Base-by-base conservation (phyloP, 2,888 invertebrate genomes). In the Chromoteleia sp. region DNA sequence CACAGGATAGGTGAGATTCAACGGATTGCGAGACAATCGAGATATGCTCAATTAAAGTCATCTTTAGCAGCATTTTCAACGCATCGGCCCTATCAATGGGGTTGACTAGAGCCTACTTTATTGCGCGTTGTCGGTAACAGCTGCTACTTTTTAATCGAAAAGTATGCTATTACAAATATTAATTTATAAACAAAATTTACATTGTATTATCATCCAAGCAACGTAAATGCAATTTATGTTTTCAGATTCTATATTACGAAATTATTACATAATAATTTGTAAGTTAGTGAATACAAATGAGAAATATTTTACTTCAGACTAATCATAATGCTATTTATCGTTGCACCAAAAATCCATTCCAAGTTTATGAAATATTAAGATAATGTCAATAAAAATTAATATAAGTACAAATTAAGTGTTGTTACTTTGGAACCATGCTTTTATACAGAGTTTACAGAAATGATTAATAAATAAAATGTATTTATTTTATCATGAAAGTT, bases 1-100 rank as follows among this genome's bases (percentile, higher is more conserved):
- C 96, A 81, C 95, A 95, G 92, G 94, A 94, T 91, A 94, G 94
- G 93, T 94, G 94, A 94, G 93, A 91, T 67, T 88, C 85, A 85
- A 85, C 86, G 19, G 56, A 54, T 56, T 68, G 58, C 25, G 12
- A 77, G 71, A 74, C 67, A 73, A 81, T 70, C 65, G 45, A 81
- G 45, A 61, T 56, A 71, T 75, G 81, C 79, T 79, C 79, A 79
- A 79, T 54, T 74, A 61, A 67, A 39, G 52, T 73, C 70, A 68
- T 61, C 68, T 61, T 52, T 74, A 79, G 45, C 73, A 74, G 54
- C 68, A 56, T 79, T 79, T 61, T 71, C 61, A 74, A 68, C 29
- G 54, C 58, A 61, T 21, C n/a, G 39, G 21, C 48, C 21, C 48
- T 4, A 12, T n/a, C 65, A 21, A 8, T 12, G 56, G 59, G 17